phyloP scores from a whole-genome alignment of 2,888 invertebrate species.

The Phyllotreta striolata region DNA sequence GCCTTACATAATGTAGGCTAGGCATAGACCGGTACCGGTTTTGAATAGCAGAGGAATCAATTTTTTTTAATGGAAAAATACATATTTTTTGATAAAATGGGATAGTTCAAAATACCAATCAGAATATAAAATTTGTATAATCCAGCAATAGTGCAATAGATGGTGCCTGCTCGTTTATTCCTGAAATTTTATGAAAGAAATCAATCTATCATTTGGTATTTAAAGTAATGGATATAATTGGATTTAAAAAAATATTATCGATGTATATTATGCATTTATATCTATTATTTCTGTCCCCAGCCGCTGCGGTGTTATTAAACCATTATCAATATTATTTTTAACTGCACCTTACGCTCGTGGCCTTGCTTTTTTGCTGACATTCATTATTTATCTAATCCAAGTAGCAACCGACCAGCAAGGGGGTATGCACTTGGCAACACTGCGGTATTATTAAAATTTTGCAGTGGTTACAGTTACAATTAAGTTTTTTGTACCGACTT shows the following conservation, averaged over 20 bases:
- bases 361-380: constrained; percentile 27
- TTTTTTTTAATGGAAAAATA: background rate
- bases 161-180: background rate
- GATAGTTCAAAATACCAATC: background rate
- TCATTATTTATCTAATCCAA: constrained; percentile 29
- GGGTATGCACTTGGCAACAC: constrained; percentile 9
- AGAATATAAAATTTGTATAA: too few species aligned
- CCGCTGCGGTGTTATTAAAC: constrained; percentile 4
- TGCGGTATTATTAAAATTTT: constrained; percentile 3
- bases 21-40: too few species aligned
- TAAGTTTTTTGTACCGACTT: background rate
- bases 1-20: too few species aligned
- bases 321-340: constrained; percentile 30
- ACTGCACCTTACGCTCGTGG: constrained; percentile 19
- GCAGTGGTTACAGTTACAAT: constrained; percentile 3
- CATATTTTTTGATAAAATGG: constrained; percentile 12
- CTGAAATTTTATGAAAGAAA: background rate
- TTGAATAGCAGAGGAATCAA: too few species aligned
- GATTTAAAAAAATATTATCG: background rate
- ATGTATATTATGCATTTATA: background rate
- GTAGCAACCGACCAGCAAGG: constrained; percentile 23
- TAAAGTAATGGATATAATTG: too few species aligned
- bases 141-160: background rate
- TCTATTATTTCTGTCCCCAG: constrained; percentile 11
- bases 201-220: background rate